These are phyloP conservation scores for Caenorhabditis doughertyi DNA, from an alignment of 2,888 invertebrate genomes.

Conservation along the genomic window DNA sequence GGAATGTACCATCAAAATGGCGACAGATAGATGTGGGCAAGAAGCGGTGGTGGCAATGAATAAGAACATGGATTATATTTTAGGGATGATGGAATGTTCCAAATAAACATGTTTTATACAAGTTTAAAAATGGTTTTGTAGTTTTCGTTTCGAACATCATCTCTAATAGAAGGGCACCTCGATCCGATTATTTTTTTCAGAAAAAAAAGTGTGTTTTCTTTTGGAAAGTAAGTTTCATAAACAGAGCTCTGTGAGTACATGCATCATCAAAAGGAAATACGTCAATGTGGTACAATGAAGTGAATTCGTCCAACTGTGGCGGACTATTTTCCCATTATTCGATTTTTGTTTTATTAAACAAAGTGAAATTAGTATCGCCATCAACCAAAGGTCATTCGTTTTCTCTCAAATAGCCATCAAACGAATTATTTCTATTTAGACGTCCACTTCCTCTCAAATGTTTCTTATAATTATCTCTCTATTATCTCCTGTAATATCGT, in stretches of 20 bases:
- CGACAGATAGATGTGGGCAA: conserved; percentile 21
- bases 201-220: too few relatives aligned
- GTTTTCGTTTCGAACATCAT: too few relatives aligned
- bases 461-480: background rate
- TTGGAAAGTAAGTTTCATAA: too few relatives aligned
- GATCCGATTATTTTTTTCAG: too few relatives aligned
- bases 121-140: too few relatives aligned
- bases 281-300: background rate
- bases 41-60: conserved; percentile 38
- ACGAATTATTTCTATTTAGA: background rate
- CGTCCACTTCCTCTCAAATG: background rate
- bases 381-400: conserved; percentile 19
- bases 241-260: too few relatives aligned
- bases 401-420: background rate
- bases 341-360: background rate
- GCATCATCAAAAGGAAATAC: too few relatives aligned
- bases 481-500: background rate
- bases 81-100: conserved; percentile 48
- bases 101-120: background rate
- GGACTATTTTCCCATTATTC: background rate
- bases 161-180: too few relatives aligned
- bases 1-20: conserved; percentile 31
- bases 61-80: conserved; percentile 36
- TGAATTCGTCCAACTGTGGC: conserved; percentile 34
- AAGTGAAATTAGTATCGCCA: background rate